Evolutionary conservation across 2,888 invertebrate species (phyloP).

Genomic region (Eupeodes latifasciatus): DNA sequence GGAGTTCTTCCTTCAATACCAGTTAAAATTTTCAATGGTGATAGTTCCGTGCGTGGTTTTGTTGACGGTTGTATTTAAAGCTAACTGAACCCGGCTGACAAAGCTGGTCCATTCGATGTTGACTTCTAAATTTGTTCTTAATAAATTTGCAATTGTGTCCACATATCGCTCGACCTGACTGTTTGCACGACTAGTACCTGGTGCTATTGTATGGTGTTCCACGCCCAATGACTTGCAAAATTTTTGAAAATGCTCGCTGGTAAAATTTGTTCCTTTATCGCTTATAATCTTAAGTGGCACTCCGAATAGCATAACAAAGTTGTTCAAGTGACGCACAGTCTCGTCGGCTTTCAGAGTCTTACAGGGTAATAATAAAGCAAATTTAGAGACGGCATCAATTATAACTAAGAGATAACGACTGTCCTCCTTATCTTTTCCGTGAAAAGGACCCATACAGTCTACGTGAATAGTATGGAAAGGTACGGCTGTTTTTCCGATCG

Average conservation of each 20-base stretch:
- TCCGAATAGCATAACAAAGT: not conserved
- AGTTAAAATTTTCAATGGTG: conserved; percentile 1
- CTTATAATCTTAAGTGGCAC: not conserved
- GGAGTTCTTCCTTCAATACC: not conserved
- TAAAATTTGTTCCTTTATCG: conserved; percentile 27
- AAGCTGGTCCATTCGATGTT: conserved; percentile 27
- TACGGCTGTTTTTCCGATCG: not conserved
- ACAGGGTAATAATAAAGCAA: not conserved
- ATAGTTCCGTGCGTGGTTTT: not conserved
- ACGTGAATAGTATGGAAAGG: not conserved
- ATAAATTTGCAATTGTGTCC: not conserved
- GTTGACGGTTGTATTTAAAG: conserved; percentile 33
- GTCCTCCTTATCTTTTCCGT: not conserved
- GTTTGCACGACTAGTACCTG: not conserved
- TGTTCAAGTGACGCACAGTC: not conserved
- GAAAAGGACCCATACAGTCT: not conserved
- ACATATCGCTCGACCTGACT: not conserved
- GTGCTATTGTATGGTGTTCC: conserved; percentile 1
- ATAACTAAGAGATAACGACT: not conserved
- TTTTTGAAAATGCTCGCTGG: conserved; percentile 15
- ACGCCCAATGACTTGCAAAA: not conserved
- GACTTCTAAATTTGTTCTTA: not conserved
- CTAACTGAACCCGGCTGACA: conserved; percentile 34
- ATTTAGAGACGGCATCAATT: not conserved
- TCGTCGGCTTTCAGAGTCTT: conserved; percentile 37